Evolutionary conservation across 2,113 vertebrate species (phyloP), one percentile per base, ranked within the genome.

Genomic region (Rhinopomastus cyanomelas): DNA sequence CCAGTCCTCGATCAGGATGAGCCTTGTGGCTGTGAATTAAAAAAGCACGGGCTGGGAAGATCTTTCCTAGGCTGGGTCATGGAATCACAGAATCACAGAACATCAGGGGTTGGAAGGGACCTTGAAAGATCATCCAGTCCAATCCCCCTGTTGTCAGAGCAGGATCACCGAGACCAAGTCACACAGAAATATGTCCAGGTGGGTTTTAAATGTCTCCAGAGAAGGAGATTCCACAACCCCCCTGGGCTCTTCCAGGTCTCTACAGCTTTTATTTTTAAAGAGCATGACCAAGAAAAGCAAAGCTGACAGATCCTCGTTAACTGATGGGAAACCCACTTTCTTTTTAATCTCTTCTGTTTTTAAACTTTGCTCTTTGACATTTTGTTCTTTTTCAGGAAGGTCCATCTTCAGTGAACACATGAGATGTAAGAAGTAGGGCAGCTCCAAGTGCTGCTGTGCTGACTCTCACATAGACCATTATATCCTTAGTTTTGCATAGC

Each of bases 381-480:
- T 67, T 36, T 14, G 51, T 32, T 55, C n/a, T 69, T 13, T 91
- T 12, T 71, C 59, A 85, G 26, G 3, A 7, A 61, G 19, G 19
- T 67, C 83, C 26, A 34, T 39, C 15, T 53, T 44, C 32, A 39
- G 16, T 23, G 39, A 74, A 34, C 8, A 32, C 13, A 53, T 39
- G 57, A 39, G 36, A 6, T 4, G 0, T 56, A 64, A 88, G 57
- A 92, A 32, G 12, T 51, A 46, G 13, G 16, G 5, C 27, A 51
- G 17, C 57, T 84, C 77, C 60, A 85, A 15, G 71, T 77, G 59
- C 52, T 73, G 42, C 0, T 0, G 8, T 68, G 11, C 12, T 93
- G 36, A 30, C 10, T 6, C 13, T 62, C 39, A 52, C 6, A n/a
- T 81, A 27, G 64, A 81, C 22, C 0, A 0, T 34, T 1, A 26